Evolutionary conservation across 1,140 invertebrate species (phyloP).

Genomic region (Diabrotica virgifera): DNA sequence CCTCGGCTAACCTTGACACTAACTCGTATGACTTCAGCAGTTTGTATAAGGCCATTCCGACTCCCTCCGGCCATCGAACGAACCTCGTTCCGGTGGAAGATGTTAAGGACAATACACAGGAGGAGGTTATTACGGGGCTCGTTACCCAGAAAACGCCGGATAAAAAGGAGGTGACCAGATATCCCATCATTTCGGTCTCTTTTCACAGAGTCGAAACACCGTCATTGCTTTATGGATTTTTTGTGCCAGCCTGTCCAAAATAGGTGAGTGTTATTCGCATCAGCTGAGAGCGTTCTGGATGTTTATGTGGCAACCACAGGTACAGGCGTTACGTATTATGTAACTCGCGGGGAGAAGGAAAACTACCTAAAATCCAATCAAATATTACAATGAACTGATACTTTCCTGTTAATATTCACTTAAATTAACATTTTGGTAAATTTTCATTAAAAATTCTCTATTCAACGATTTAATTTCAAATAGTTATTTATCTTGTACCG

Average conservation of each 20-base stretch:
- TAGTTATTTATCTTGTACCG: no score
- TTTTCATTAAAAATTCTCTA: no score
- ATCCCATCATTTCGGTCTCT: conserved; percentile 77
- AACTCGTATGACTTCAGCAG: conserved; percentile 30
- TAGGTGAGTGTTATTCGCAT: conserved; percentile 65
- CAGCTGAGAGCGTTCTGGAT: neutral
- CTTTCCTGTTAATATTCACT: no score
- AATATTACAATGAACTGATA: no score
- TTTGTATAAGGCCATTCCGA: conserved; percentile 28
- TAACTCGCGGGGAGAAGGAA: no score
- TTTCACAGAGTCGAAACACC: conserved; percentile 87
- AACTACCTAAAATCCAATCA: no score
- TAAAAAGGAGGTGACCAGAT: conserved; percentile 50
- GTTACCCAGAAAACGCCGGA: conserved; percentile 32
- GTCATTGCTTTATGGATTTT: conserved; percentile 93
- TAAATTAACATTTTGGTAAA: no score
- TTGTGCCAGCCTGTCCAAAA: conserved; percentile 90
- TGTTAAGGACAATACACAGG: neutral
- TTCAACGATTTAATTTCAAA: no score
- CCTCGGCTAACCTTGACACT: conserved; percentile 25
- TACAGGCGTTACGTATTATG: no score
- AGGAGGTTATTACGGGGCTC: conserved; percentile 24
- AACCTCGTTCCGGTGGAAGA: conserved; percentile 15
- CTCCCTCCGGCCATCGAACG: conserved; percentile 29
- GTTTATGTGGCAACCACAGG: no score